Percentiles rank a stretch among this genome's conserved stretches.
Evolutionary conservation across 2,797 vertebrate species (phyloP).

Genomic region (Dicrostonyx torquatus): DNA sequence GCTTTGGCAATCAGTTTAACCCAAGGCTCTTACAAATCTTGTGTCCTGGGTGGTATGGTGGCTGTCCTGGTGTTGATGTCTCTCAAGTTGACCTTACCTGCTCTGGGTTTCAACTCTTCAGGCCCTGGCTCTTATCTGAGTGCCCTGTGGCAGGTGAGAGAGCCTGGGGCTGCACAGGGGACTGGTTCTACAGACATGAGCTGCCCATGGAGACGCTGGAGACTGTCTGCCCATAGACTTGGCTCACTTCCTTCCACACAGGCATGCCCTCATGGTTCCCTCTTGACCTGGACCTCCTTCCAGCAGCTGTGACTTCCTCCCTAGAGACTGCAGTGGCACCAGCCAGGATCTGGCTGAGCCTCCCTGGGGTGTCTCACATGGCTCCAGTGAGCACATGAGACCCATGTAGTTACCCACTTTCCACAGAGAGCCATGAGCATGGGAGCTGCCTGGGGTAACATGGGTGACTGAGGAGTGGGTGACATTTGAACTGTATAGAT

Average conservation of each 20-base stretch:
- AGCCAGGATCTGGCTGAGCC: too few species aligned
- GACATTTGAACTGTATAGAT: neutral
- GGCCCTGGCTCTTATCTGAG: neutral
- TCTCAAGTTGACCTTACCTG: fast-evolving
- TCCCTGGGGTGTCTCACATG: neutral
- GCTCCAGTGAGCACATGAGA: neutral
- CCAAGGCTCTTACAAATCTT: neutral
- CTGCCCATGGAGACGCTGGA: fast-evolving
- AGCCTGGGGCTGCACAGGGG: neutral
- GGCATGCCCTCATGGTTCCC: neutral
- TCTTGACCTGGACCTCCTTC: too few species aligned
- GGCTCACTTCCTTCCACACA: neutral
- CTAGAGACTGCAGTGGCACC: neutral
- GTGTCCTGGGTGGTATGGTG: too few species aligned
- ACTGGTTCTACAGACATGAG: fast-evolving
- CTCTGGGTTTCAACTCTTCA: neutral
- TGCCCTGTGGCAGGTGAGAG: fast-evolving
- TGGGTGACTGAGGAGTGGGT: neutral
- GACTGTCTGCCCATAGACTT: neutral
- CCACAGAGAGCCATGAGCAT: too few species aligned
- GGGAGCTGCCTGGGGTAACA: neutral
- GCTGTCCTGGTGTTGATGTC: fast-evolving
- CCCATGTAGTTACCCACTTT: neutral
- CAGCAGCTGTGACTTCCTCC: too few species aligned
- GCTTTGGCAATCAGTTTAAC: neutral